These are phyloP conservation scores for Engraulis encrasicolus DNA, from an alignment of 2,113 vertebrate species.

Conservation along the genomic window DNA sequence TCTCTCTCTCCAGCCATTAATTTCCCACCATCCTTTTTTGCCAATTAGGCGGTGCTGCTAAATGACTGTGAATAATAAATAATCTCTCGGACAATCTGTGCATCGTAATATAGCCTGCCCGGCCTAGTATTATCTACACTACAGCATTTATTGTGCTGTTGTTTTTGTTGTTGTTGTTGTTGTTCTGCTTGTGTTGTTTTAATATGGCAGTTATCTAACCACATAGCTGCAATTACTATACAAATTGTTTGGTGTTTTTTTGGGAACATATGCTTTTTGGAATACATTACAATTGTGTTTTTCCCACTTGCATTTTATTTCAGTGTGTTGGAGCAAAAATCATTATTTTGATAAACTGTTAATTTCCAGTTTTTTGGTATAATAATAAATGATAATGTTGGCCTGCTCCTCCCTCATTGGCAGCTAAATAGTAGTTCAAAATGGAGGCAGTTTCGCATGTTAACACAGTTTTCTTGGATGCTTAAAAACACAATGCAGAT, in stretches of 20 bases:
- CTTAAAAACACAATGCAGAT: not conserved
- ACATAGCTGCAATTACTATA: slow-evolving; percentile 3
- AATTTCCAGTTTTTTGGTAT: not conserved
- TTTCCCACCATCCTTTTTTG: not conserved
- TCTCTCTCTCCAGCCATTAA: not conserved
- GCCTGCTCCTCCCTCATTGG: not conserved
- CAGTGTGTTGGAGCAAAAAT: not conserved
- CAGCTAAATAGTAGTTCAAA: not conserved
- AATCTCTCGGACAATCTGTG: not conserved
- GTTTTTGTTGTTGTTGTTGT: not conserved
- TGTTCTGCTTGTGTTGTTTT: not conserved
- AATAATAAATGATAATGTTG: not conserved
- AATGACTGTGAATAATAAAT: slow-evolving; percentile 18
- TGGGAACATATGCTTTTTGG: slow-evolving; percentile 3
- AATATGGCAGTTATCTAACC: not conserved
- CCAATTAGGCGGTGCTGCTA: not conserved
- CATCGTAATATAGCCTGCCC: not conserved
- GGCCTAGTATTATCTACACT: not conserved
- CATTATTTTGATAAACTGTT: not conserved
- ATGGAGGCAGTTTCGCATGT: not conserved
- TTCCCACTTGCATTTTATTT: not conserved
- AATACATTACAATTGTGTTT: not conserved
- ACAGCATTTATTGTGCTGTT: too few species aligned
- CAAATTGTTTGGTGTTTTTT: not conserved
- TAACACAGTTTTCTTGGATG: not conserved